Evolutionary conservation across 2,113 vertebrate genomes (phyloP), one percentile per base, ranked within the genome.

Genomic region (Taurulus bubalis): DNA sequence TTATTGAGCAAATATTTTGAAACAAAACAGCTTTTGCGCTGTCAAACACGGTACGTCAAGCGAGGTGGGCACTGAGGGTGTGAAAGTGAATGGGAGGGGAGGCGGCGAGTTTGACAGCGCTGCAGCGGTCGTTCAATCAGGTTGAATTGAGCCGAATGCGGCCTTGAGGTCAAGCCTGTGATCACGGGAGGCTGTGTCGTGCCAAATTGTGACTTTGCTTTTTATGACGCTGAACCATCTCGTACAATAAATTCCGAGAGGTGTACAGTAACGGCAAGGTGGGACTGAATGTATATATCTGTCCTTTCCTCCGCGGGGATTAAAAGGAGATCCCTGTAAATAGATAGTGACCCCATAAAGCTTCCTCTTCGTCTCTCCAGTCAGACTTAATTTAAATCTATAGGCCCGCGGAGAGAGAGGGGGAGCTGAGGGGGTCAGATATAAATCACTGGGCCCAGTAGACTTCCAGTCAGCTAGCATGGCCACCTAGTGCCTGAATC

Each of bases 1-100:
- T 88, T 89, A 91, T 89, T 91, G 85, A 90, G 80, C 84, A 90
- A 91, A 94, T 93, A 93, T 93, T 94, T 89, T 85, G 83, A 93
- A 91, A 84, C 86, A 72, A 93, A 92, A 93, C 90, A 91, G 86
- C 75, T 83, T 87, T 85, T 20, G 15, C n/a, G 3, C 89, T 91
- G 91, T 91, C 92, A 91, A 90, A 93, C 85, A 91, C 68, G 79
- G 81, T 68, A 85, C 18, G 84, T 92, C 90, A 91, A 86, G 75
- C 1, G 18, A 72, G 77, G 71, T 71, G 80, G 78, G 77, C 80
- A 86, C 90, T 55, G 38, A 15, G 75, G 81, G 84, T 81, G 87
- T 85, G 75, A 87, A 90, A 78, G 26, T 78, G 79, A 82, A 83
- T 6, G 51, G 65, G 45, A 45, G 78, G 32, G 58, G 68, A 4